These are phyloP conservation scores for Nomada ruficornis DNA, from an alignment of 2,888 invertebrate species.

Conservation along the genomic window DNA sequence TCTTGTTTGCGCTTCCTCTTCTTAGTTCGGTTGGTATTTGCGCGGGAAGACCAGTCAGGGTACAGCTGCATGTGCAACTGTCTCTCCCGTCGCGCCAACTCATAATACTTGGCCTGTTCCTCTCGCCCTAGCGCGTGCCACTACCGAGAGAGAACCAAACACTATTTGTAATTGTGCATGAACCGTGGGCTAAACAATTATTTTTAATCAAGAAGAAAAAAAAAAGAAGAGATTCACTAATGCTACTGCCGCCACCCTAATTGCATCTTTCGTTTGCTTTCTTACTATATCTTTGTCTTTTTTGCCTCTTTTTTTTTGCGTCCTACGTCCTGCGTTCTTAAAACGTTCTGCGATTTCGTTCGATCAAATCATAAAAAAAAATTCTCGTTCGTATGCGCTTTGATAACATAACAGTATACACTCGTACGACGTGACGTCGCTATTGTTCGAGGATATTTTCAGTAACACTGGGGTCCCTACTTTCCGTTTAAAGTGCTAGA, in stretches of 20 bases:
- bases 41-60: constrained; percentile 99
- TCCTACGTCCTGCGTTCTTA: too few relatives aligned
- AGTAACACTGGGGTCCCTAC: constrained; percentile 85
- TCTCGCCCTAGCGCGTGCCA: constrained; percentile 99
- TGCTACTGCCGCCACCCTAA: constrained; percentile 83
- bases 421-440: constrained; percentile 52
- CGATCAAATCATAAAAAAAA: constrained; percentile 25
- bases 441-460: constrained; percentile 72
- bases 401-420: constrained; percentile 25
- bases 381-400: constrained; percentile 27
- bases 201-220: constrained; percentile 74
- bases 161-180: constrained; percentile 78
- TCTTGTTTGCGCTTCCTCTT: constrained; percentile 99
- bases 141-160: constrained; percentile 87
- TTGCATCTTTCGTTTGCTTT: constrained; percentile 51
- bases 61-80: constrained; percentile 99
- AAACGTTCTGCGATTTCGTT: too few relatives aligned
- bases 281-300: constrained; percentile 19
- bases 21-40: constrained; percentile 99
- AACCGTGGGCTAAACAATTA: constrained; percentile 72
- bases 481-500: constrained; percentile 88
- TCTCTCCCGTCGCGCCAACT: constrained; percentile 98
- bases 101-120: constrained; percentile 99
- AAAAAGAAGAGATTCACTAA: constrained; percentile 75
- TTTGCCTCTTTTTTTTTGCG: constrained; percentile 16